These are phyloP conservation scores for Erythrolamprus reginae DNA, from an alignment of 2,113 vertebrate genomes.

Conservation along the genomic window DNA sequence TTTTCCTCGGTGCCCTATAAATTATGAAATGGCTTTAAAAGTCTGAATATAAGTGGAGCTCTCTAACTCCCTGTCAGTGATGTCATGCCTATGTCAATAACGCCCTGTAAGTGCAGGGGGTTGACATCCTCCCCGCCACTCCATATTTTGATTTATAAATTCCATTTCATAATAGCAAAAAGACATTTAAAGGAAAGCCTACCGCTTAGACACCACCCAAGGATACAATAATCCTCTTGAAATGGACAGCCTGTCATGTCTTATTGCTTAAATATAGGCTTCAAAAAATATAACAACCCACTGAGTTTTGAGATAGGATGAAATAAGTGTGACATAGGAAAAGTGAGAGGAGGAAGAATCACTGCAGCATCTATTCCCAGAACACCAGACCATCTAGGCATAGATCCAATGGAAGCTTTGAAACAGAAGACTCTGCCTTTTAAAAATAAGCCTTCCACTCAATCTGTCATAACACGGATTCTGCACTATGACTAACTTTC, in stretches of 20 bases:
- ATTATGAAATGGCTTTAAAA: constrained; percentile 39
- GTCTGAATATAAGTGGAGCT: constrained; percentile 21
- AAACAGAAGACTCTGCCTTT: neutral
- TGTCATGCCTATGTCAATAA: constrained; percentile 32
- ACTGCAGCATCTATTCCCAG: neutral
- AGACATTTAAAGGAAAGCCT: constrained; percentile 35
- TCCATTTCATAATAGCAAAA: constrained; percentile 46
- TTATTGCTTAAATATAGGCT: constrained; percentile 40
- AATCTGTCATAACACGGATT: neutral
- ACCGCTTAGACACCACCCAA: constrained; percentile 23
- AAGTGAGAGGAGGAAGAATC: neutral
- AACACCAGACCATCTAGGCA: neutral
- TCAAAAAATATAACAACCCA: constrained; percentile 12
- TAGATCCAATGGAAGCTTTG: neutral
- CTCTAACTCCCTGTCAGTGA: constrained; percentile 32
- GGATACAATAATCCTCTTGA: constrained; percentile 48
- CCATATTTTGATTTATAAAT: constrained; percentile 47
- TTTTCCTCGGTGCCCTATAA: constrained; percentile 4
- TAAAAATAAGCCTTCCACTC: neutral
- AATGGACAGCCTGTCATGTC: constrained; percentile 45
- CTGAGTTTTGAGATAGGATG: constrained; percentile 3
- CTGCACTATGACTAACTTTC: neutral
- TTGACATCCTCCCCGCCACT: neutral
- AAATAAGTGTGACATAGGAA: constrained; percentile 14
- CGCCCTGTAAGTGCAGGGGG: constrained; percentile 33